A percentile compares a stretch with the other conserved stretches of the same genome.
phyloP scores from a whole-genome alignment of 2,888 invertebrate genomes.

The Diachrysia chrysitis region DNA sequence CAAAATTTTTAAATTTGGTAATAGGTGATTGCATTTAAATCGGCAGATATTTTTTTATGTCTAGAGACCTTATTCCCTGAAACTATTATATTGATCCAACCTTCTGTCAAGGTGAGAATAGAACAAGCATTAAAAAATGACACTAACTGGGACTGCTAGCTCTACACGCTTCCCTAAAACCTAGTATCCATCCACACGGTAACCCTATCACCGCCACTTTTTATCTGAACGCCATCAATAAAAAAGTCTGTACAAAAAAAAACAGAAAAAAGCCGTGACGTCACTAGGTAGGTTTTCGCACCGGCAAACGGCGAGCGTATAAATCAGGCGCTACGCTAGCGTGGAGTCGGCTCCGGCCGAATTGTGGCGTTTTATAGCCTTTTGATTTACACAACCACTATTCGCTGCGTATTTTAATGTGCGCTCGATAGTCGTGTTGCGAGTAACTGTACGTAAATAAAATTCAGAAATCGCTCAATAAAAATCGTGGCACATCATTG shows the following conservation, averaged over 20 bases:
- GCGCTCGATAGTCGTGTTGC: constrained; percentile 62
- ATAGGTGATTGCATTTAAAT: too few species aligned
- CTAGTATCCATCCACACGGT: constrained; percentile 41
- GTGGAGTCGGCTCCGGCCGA: constrained; percentile 83
- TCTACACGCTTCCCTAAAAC: constrained; percentile 28
- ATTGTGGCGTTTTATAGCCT: constrained; percentile 81
- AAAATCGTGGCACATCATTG: constrained; percentile 52
- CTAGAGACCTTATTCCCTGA: too few species aligned
- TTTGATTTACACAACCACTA: constrained; percentile 82
- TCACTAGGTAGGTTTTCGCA: constrained; percentile 86
- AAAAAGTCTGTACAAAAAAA: constrained; percentile 75
- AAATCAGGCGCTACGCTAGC: constrained; percentile 83
- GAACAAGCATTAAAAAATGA: neutral
- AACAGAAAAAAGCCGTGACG: constrained; percentile 80
- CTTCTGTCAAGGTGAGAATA: neutral
- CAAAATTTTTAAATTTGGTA: too few species aligned
- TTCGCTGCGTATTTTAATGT: constrained; percentile 75
- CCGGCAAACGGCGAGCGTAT: constrained; percentile 82
- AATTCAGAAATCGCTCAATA: constrained; percentile 61
- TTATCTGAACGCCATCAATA: constrained; percentile 87
- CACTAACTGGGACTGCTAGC: neutral
- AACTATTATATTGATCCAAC: neutral
- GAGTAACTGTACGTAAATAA: constrained; percentile 64
- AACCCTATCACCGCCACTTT: constrained; percentile 80
- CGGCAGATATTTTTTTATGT: too few species aligned